Evolutionary conservation across 2,113 vertebrate genomes (phyloP).

Genomic region (Sturnus vulgaris): DNA sequence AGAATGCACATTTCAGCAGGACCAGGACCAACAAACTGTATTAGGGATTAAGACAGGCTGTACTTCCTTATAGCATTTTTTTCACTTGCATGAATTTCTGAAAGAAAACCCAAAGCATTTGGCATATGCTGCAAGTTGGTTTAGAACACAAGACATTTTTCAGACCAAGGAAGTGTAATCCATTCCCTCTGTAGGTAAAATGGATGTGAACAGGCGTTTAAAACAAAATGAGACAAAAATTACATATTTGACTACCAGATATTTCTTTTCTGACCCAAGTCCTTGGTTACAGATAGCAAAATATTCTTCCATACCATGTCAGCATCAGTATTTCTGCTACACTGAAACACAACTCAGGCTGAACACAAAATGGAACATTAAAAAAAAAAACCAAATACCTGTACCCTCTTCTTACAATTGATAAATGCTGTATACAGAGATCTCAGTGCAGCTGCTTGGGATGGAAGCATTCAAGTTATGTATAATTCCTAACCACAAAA

Average conservation of each 20-base stretch:
- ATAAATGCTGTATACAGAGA: not conserved
- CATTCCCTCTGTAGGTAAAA: not conserved
- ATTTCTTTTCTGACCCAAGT: not conserved
- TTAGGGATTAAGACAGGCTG: not conserved
- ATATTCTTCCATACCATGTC: not conserved
- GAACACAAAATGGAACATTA: not conserved
- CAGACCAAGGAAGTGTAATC: not conserved
- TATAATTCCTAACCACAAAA: not conserved
- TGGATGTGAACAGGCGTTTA: not conserved
- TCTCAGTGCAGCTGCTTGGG: not conserved
- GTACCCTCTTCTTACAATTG: not conserved
- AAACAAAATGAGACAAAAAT: not conserved
- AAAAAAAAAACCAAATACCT: not conserved
- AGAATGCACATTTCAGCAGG: not conserved
- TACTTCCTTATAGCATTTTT: not conserved
- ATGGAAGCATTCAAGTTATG: not conserved
- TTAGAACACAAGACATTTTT: not conserved
- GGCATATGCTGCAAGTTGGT: not conserved
- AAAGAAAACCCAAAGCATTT: not conserved
- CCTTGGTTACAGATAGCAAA: not conserved
- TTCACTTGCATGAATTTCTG: not conserved
- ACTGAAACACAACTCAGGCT: not conserved
- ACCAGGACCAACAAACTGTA: not conserved
- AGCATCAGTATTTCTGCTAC: not conserved
- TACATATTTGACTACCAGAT: not conserved